These are phyloP conservation scores for Crotophaga sulcirostris DNA, from an alignment of 2,113 vertebrate genomes.

Conservation along the genomic window DNA sequence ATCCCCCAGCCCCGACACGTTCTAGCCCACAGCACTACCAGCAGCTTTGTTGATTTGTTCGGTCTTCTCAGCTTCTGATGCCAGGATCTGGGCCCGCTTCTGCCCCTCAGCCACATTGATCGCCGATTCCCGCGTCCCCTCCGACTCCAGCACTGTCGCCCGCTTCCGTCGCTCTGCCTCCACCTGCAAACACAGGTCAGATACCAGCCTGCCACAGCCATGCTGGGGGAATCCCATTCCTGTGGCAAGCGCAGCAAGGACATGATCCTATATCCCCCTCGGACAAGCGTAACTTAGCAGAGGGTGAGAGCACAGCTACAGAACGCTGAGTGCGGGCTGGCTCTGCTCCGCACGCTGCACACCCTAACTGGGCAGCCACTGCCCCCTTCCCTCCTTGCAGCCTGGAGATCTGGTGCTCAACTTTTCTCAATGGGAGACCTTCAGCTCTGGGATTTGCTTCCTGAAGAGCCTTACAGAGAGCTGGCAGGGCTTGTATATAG, in stretches of 20 bases:
- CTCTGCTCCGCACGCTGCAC: not conserved
- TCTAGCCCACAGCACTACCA: slow-evolving; percentile 69
- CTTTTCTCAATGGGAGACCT: not conserved
- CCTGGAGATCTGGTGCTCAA: accelerated
- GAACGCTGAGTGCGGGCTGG: accelerated
- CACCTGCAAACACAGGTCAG: slow-evolving; percentile 76
- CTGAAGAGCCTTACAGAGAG: not conserved
- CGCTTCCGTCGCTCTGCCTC: slow-evolving; percentile 93
- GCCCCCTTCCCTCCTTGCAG: not conserved
- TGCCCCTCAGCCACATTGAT: slow-evolving; percentile 93
- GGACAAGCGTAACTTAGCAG: not conserved
- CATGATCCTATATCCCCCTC: accelerated
- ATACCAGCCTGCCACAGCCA: accelerated
- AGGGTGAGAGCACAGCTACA: not conserved
- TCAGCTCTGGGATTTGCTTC: not conserved
- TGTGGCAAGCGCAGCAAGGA: accelerated
- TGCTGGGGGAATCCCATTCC: accelerated
- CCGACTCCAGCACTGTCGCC: slow-evolving; percentile 92
- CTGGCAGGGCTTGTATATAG: not conserved
- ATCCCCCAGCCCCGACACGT: accelerated
- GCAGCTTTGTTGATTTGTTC: slow-evolving; percentile 93
- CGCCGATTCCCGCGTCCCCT: slow-evolving; percentile 89
- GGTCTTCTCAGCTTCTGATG: slow-evolving; percentile 88
- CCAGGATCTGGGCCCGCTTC: slow-evolving; percentile 95
- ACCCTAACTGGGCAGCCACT: accelerated